phyloP scores from a whole-genome alignment of 2,797 vertebrate genomes.

The Acanthornis magna region DNA sequence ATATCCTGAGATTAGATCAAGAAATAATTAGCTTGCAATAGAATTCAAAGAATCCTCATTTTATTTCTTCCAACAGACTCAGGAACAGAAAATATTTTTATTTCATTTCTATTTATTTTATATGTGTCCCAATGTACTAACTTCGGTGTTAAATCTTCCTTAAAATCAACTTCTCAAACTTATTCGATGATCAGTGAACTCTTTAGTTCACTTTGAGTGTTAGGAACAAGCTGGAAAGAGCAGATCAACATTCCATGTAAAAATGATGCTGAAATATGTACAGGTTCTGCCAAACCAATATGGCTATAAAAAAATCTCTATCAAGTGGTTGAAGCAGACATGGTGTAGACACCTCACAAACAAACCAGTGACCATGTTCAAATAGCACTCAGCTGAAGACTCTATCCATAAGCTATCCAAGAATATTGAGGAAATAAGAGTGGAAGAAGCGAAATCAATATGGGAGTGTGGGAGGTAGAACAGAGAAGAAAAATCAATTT shows the following conservation, averaged over 20 bases:
- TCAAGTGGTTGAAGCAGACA: slow-evolving; percentile 39
- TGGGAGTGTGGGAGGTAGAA: not conserved
- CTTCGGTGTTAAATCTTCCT: not conserved
- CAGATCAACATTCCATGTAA: slow-evolving; percentile 9
- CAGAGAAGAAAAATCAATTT: not conserved
- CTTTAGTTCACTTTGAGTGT: not conserved
- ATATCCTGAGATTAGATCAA: not conserved
- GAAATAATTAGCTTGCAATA: slow-evolving; percentile 24
- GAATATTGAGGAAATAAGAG: slow-evolving; percentile 11
- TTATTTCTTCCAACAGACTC: slow-evolving; percentile 13
- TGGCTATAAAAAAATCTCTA: slow-evolving; percentile 4
- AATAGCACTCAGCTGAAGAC: slow-evolving; percentile 13
- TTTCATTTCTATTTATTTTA: slow-evolving; percentile 35
- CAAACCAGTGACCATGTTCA: slow-evolving; percentile 27
- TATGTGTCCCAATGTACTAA: not conserved
- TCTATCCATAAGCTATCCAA: not conserved
- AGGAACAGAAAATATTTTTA: slow-evolving; percentile 38
- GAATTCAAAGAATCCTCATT: slow-evolving; percentile 24
- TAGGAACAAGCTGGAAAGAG: slow-evolving; percentile 24
- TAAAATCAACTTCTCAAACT: not conserved
- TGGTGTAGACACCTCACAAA: slow-evolving; percentile 51
- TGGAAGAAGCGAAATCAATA: slow-evolving; percentile 7
- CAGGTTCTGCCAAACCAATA: slow-evolving; percentile 5
- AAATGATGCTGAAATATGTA: slow-evolving; percentile 34
- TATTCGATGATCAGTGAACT: not conserved